These are phyloP conservation scores for Hemiscyllium ocellatum DNA, from an alignment of 2,113 vertebrate species.

Conservation along the genomic window DNA sequence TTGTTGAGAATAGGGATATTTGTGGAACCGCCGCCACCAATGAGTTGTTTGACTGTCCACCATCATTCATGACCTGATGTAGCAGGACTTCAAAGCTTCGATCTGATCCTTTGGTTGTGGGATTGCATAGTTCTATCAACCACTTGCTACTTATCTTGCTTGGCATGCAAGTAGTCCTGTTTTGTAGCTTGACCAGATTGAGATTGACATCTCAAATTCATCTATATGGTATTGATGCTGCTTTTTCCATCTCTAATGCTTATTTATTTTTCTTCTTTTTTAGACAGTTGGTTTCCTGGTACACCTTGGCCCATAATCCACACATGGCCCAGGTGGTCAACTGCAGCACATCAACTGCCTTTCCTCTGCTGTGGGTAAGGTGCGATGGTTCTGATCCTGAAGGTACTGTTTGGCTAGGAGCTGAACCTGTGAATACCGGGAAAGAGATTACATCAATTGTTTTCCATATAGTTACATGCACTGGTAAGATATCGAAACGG, in stretches of 20 bases:
- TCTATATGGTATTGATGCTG: background rate
- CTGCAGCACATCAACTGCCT: slow-evolving; percentile 41
- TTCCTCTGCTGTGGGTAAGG: slow-evolving; percentile 78
- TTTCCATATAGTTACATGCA: slow-evolving; percentile 65
- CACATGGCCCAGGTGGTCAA: slow-evolving; percentile 54
- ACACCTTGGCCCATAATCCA: slow-evolving; percentile 75
- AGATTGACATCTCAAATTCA: background rate
- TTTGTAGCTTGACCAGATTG: too few species aligned
- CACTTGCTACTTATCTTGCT: too few species aligned
- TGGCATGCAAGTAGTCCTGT: too few species aligned
- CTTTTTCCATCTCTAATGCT: background rate
- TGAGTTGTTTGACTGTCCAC: too few species aligned
- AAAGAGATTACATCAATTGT: slow-evolving; percentile 62
- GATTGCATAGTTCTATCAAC: too few species aligned
- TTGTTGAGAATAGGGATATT: too few species aligned
- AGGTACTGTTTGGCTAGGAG: slow-evolving; percentile 77
- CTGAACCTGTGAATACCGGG: slow-evolving; percentile 62
- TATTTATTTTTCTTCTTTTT: slow-evolving; percentile 22
- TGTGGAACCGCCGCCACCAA: too few species aligned
- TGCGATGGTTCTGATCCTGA: slow-evolving; percentile 78
- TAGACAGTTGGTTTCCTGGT: slow-evolving; percentile 83
- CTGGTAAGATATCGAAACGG: slow-evolving; percentile 58
- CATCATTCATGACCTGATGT: too few species aligned
- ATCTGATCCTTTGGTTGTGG: too few species aligned
- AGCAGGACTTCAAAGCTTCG: too few species aligned